A percentile compares a stretch with the other conserved stretches of the same genome.
Evolutionary conservation across 1,140 invertebrate genomes (phyloP).

Genomic region (Trissolcus basalis): DNA sequence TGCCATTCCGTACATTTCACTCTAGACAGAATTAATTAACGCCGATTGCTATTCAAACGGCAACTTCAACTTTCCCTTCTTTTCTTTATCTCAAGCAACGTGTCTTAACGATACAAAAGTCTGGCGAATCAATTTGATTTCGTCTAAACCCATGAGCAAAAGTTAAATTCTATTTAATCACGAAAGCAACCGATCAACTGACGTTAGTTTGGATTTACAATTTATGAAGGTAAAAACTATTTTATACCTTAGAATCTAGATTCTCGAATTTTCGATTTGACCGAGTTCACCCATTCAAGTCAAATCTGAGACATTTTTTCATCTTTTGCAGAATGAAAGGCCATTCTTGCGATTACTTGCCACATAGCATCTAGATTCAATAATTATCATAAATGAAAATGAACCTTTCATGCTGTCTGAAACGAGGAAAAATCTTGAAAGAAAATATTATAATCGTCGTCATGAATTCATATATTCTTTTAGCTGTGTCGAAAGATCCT

Average conservation of each 20-base stretch:
- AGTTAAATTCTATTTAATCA: conserved; percentile 58
- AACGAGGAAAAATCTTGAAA: conserved; percentile 16
- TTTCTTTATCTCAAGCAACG: conserved; percentile 25
- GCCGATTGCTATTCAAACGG: conserved; percentile 39
- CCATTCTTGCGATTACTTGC: not conserved
- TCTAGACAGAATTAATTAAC: conserved; percentile 36
- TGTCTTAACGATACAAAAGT: conserved; percentile 35
- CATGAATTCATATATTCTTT: conserved; percentile 32
- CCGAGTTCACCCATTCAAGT: no score
- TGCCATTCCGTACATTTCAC: conserved; percentile 30
- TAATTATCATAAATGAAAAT: conserved; percentile 40
- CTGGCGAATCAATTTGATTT: conserved; percentile 27
- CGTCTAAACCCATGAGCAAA: conserved; percentile 17
- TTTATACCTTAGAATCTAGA: no score
- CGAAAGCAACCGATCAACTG: no score
- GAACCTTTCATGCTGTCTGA: conserved; percentile 4
- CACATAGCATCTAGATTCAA: conserved; percentile 19
- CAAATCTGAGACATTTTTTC: no score
- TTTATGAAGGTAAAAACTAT: no score
- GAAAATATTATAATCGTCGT: conserved; percentile 24
- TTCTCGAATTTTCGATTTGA: conserved; percentile 23
- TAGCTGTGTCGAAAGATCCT: conserved; percentile 35
- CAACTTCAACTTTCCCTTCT: conserved; percentile 38
- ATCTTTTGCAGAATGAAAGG: no score
- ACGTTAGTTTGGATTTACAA: no score